Conservation (phyloP, 1,140 invertebrate genomes). For the Ips typographus region DNA sequence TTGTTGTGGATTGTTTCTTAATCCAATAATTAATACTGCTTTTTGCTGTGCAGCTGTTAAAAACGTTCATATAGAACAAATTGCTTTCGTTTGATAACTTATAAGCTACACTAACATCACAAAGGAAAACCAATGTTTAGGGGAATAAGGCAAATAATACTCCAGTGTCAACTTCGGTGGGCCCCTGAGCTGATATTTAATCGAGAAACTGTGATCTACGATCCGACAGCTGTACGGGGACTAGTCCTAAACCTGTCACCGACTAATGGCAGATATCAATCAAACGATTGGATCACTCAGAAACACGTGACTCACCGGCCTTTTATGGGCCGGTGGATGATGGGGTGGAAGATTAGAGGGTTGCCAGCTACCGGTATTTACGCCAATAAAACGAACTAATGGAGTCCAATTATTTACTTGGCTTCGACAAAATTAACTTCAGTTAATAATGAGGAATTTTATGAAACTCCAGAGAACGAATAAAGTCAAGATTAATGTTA, state of each 20-base stretch:
- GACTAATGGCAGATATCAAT: conserved; percentile 52
- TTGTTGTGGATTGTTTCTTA: too few species aligned
- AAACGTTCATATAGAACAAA: too few species aligned
- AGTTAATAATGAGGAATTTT: too few species aligned
- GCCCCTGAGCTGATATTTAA: conserved; percentile 8
- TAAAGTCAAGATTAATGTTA: too few species aligned
- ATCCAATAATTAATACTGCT: too few species aligned
- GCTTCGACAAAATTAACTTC: background rate
- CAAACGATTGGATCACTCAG: conserved; percentile 48
- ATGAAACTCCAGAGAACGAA: too few species aligned
- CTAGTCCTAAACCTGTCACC: conserved; percentile 51
- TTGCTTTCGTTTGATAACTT: too few species aligned
- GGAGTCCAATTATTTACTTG: background rate
- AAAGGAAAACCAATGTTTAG: background rate
- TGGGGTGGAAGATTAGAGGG: conserved; percentile 25
- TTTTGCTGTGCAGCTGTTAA: too few species aligned
- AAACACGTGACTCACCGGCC: conserved; percentile 47
- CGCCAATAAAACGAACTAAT: conserved; percentile 12
- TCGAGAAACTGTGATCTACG: conserved; percentile 16
- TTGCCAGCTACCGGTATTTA: conserved; percentile 13
- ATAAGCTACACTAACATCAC: background rate
- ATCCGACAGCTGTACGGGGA: conserved; percentile 43
- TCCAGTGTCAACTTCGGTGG: conserved; percentile 12
- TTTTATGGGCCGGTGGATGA: conserved; percentile 19
- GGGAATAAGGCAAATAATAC: background rate